Conservation (phyloP, 2,888 invertebrate species). For the Aleiodes leptofemur region DNA sequence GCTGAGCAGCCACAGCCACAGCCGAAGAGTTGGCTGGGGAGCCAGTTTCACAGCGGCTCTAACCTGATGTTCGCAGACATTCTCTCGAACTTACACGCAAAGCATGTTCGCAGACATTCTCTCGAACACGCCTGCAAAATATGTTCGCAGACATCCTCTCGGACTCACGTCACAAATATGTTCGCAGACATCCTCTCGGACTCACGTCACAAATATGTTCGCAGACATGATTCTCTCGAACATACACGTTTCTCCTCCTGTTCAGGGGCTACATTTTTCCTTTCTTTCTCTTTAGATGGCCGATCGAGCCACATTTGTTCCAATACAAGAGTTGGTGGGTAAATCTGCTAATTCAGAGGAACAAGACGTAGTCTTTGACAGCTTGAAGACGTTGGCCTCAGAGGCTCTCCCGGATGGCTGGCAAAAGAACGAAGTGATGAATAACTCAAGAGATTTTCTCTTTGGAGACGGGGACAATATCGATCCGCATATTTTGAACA, state of each 20-base stretch:
- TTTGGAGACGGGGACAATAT: constrained; percentile 44
- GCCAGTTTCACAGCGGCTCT: neutral
- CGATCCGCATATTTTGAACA: constrained; percentile 57
- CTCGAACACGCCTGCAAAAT: neutral
- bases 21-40: neutral
- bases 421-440: constrained; percentile 46
- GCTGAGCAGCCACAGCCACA: neutral
- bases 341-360: neutral
- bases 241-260: neutral
- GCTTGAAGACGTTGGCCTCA: neutral
- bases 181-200: too few relatives aligned
- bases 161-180: neutral
- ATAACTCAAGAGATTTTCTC: constrained; percentile 48
- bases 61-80: too few relatives aligned
- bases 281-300: neutral
- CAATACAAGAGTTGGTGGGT: neutral
- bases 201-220: neutral
- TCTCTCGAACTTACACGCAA: neutral
- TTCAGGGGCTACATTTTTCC: too few relatives aligned
- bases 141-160: constrained; percentile 19
- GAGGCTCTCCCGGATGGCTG: constrained; percentile 43
- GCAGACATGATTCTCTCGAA: constrained; percentile 28
- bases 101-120: constrained; percentile 2
- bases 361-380: neutral
- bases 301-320: neutral